phyloP scores from a whole-genome alignment of 2,888 invertebrate genomes.

The Dinocampus coccinellae region DNA sequence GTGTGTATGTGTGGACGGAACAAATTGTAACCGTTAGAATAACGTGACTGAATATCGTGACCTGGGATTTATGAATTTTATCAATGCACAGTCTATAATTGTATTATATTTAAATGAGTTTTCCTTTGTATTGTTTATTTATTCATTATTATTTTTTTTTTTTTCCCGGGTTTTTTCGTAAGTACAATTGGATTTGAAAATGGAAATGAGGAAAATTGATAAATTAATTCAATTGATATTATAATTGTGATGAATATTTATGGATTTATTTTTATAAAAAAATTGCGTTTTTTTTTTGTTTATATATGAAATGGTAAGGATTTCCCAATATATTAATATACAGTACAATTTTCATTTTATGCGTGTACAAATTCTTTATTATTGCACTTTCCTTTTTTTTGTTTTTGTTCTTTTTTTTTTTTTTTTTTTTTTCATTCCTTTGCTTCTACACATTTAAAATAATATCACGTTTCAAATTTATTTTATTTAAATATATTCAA shows the following conservation, averaged over 20 bases:
- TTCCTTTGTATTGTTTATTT: not conserved
- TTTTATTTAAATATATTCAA: not conserved
- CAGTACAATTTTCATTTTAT: not conserved
- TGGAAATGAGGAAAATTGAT: conserved; percentile 15
- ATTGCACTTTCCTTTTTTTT: conserved; percentile 5
- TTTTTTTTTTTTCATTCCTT: not conserved
- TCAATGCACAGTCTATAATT: not conserved
- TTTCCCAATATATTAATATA: not conserved
- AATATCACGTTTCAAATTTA: not conserved
- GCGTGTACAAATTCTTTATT: not conserved
- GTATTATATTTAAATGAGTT: no score
- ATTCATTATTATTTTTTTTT: not conserved
- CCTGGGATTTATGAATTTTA: not conserved
- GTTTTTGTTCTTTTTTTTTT: not conserved
- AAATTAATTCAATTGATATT: no score
- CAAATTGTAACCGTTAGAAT: not conserved
- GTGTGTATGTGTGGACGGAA: not conserved
- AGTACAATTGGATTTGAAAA: no score
- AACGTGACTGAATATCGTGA: conserved; percentile 15
- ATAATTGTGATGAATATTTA: conserved; percentile 3
- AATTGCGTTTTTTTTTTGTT: not conserved
- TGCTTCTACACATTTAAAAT: not conserved
- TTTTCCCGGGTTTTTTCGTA: not conserved
- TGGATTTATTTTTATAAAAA: no score
- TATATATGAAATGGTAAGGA: not conserved